Evolutionary conservation across 2,888 invertebrate species (phyloP), one percentile per base, ranked within the genome.

Genomic region (Lordiphosa andalusiaca): DNA sequence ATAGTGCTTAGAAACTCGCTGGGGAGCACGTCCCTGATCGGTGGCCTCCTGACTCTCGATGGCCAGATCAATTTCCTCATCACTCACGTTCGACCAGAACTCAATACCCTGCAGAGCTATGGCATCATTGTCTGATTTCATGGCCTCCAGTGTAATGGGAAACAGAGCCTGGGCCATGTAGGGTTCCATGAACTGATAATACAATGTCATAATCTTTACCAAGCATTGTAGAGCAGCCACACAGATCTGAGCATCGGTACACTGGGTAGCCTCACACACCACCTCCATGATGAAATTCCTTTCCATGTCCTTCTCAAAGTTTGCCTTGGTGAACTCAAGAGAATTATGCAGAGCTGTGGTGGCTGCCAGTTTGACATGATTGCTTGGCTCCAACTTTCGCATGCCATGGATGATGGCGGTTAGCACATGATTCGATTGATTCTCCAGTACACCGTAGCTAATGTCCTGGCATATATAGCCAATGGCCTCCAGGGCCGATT

Each of bases 11-110:
- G 98, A 98, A 0, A 96, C 96, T 87, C 97, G 92, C 19, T 94
- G 93, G 16, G 99, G 99, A n/a, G 98, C 95, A 66, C 96, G 92
- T n/a, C 99, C 94, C 81, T 94, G 93, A 89, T 99, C 99, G 37
- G 93, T 92, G 9, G 99, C 98, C 90, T 99, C 99, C 41, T 95
- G 95, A 84, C 96, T 96, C 90, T 98, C 98, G 88, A 98, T 95
- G 1, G 95, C 93, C 70, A 99, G 91, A 90, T 98, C 98, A 35
- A 98, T 97, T 90, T 99, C 99, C 91, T 99, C 99, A 90, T 99
- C 99, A 86, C 99, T 98, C 0, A 99, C 98, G 84, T 98, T 99
- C 4, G 98, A 99, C 99, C 99, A 99, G 91, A 99, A 99, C 90
- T 99, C 99, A 88, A 99, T 99, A 72, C 99, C 99, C 91, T 99